A percentile compares a stretch with the other conserved stretches of the same genome.
These are phyloP conservation scores for Alca torda DNA, from an alignment of 2,797 vertebrate species.

Conservation along the genomic window DNA sequence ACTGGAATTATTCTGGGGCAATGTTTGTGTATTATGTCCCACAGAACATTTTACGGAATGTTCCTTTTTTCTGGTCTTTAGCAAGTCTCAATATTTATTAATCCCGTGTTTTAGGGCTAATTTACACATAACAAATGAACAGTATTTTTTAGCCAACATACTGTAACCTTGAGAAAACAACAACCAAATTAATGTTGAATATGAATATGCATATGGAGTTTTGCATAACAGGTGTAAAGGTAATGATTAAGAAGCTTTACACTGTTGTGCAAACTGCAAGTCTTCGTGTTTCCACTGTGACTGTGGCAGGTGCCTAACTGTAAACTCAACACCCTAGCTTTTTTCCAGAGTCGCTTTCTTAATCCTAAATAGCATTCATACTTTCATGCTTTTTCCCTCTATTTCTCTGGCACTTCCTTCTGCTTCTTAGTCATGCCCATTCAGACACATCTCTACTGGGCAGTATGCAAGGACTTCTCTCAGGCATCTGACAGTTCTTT, in stretches of 20 bases:
- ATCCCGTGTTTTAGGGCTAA: not conserved
- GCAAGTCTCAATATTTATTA: not conserved
- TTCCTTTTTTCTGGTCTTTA: not conserved
- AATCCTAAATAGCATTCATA: not conserved
- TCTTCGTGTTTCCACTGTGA: not conserved
- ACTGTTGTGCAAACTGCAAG: not conserved
- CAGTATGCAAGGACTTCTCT: not conserved
- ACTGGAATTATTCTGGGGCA: not conserved
- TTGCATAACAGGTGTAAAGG: not conserved
- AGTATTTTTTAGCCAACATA: not conserved
- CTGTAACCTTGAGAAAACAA: not conserved
- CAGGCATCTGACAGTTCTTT: not conserved
- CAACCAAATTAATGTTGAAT: not conserved
- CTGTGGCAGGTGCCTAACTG: not conserved
- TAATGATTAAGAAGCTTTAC: not conserved
- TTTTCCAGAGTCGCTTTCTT: not conserved
- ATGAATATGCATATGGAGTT: not conserved
- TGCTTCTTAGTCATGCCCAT: not conserved
- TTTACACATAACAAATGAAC: not conserved
- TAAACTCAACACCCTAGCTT: not conserved
- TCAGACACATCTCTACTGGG: not conserved
- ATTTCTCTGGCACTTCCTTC: not conserved
- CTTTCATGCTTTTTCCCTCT: fast-evolving
- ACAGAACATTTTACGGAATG: not conserved
- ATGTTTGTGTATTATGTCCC: not conserved